Evolutionary conservation across 2,113 vertebrate genomes (phyloP), one percentile per base, ranked within the genome.

Genomic region (Xenus cinereus): DNA sequence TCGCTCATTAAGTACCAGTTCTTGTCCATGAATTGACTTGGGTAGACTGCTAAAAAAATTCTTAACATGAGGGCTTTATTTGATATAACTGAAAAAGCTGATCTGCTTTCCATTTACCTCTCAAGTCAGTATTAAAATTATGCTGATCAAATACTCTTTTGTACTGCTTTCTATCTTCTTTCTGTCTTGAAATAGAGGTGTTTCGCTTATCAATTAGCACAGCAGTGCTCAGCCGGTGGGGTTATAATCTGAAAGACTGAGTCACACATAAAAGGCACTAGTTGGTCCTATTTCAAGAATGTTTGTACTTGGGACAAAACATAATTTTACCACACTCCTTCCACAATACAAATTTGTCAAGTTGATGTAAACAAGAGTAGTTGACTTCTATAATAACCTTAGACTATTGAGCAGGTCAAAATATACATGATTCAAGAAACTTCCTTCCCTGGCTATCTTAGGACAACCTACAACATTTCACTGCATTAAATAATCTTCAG

Each of bases 351-450:
- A 77, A 81, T 66, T 10, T 59, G 41, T 14, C 35, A 91, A 78
- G 16, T 2, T 66, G 33, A 54, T 27, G 5, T 35, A 63, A 89
- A 69, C 60, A 81, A 84, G 27, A 50, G 12, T 46, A 86, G 8
- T 2, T 73, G 14, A 81, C 46, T 78, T 77, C 41, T 77, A 5
- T 21, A 89, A 84, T 10, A 73, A 90, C 6, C 33, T 75, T 33
- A 67, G 41, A 32, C 3, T 53, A 79, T 23, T 30, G 64, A 28
- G 33, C 8, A 24, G 43, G n/a, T 92, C 39, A 64, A 51, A 69
- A n/a, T 30, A 50, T 2, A 39, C 1, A 2, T 0, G 0, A 93
- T 51, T 35, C 26, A 35, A 78, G 14, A 26, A 33, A 37, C 12
- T 72, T 69, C 78, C 43, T 68, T 85, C 18, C 32, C 62, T 85